Base-by-base conservation (phyloP, 2,888 invertebrate species). In the Marasmarcha lunaedactyla region DNA sequence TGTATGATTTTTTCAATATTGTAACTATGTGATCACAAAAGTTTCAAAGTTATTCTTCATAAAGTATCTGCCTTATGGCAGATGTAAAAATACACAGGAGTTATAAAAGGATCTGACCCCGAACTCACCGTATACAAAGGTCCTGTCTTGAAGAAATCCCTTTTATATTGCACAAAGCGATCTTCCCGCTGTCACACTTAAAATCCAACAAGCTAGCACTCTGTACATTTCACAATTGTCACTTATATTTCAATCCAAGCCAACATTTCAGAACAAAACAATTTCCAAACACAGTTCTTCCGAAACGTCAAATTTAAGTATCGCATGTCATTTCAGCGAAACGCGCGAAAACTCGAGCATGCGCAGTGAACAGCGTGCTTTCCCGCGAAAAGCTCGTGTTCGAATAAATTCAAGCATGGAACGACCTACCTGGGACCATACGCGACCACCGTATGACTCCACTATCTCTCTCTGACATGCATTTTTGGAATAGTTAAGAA, bases 331-430 rank as follows among this genome's bases (percentile, higher is more conserved):
- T 36, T 11, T 26, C 13, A 41, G 38, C 44, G 41, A 38, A 41
- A 36, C 42, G 11, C 27, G 40, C 41, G 42, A 46, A 44, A 47
- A 51, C 63, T 63, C 52, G 54, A 53, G 57, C 57, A 46, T 54
- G 63, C 66, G 63, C 59, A 61, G 51, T 58, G 54, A 53, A 58
- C 49, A 47, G 54, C 76, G 81, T 78, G 71, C 70, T 65, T 72
- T 70, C 74, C 70, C 77, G 81, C 78, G 76, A 64, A 71, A 73
- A 70, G 78, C 68, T 65, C 64, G 71, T 71, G 69, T 71, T 71
- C 69, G 74, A 81, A 76, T 81, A 77, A 63, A 58, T 64, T 65
- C 54, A 55, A 59, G 59, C 57, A 56, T 59, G 49, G 54, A 61
- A 55, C 60, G 10, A 12, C 7, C 63, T 70, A 79, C 79, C 77